These are phyloP conservation scores for Noctua pronuba DNA, from an alignment of 2,888 invertebrate genomes.

Conservation along the genomic window DNA sequence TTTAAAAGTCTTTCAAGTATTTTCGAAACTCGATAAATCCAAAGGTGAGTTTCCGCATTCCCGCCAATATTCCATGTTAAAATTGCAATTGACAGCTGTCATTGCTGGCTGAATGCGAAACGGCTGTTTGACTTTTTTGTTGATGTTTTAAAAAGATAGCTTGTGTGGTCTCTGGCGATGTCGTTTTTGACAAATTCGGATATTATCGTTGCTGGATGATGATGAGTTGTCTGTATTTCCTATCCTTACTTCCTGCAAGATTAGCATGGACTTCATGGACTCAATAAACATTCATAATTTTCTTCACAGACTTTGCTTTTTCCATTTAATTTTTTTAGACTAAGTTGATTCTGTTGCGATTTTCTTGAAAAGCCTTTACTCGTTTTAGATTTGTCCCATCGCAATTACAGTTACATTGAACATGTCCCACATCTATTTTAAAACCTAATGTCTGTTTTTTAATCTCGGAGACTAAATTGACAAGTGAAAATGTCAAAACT, in stretches of 20 bases:
- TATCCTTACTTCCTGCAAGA: not conserved
- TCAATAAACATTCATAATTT: not conserved
- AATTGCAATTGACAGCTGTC: conserved; percentile 72
- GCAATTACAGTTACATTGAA: not conserved
- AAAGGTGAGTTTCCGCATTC: conserved; percentile 62
- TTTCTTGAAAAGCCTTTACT: not conserved
- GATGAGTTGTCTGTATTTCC: conserved; percentile 11
- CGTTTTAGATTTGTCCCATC: not conserved
- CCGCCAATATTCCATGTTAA: conserved; percentile 63
- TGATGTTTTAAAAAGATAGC: conserved; percentile 53
- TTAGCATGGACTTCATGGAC: not conserved
- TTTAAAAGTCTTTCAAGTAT: conserved; percentile 51
- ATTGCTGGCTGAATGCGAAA: conserved; percentile 68
- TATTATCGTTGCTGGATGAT: conserved; percentile 18
- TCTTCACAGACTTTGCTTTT: not conserved
- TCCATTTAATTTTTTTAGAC: too few species aligned
- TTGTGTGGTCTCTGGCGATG: conserved; percentile 65
- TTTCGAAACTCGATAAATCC: conserved; percentile 54
- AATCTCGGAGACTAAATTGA: too few species aligned
- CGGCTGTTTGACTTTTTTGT: conserved; percentile 60
- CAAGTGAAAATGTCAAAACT: too few species aligned
- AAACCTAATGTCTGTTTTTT: too few species aligned
- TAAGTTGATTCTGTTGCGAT: not conserved
- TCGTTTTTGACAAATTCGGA: conserved; percentile 54
- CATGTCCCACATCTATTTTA: not conserved